Conservation (phyloP, 2,113 vertebrate genomes). For the Oceanodroma tethys region DNA sequence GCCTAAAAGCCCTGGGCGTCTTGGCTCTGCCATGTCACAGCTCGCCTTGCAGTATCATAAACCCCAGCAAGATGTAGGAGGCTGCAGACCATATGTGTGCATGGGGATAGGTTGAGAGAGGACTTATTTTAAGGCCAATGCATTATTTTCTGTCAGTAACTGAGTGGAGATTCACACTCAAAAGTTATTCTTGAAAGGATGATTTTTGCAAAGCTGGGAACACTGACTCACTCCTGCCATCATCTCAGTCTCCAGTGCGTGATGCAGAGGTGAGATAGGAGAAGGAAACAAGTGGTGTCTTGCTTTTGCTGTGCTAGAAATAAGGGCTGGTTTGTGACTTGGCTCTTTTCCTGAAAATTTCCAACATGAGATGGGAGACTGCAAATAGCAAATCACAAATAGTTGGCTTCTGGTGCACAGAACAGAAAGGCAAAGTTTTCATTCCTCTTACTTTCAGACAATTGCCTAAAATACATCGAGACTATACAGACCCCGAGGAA, state of each 20-base stretch:
- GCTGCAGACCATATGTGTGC: not conserved
- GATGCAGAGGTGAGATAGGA: not conserved
- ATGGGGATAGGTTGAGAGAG: not conserved
- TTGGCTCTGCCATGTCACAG: not conserved
- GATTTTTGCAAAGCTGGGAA: not conserved
- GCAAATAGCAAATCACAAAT: not conserved
- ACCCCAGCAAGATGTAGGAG: not conserved
- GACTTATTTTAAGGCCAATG: not conserved
- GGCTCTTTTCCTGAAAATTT: not conserved
- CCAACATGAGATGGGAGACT: not conserved
- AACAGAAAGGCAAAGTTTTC: not conserved
- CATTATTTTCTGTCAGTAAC: not conserved
- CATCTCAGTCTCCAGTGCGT: not conserved
- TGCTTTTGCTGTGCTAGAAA: not conserved
- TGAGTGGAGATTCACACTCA: not conserved
- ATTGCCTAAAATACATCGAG: not conserved
- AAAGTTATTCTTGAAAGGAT: not conserved
- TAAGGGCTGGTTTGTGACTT: not conserved
- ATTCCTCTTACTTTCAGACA: not conserved
- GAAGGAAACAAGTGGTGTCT: not conserved
- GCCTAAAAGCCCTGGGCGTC: not conserved
- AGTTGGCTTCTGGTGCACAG: not conserved
- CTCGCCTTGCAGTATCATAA: not conserved
- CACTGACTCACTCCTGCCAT: not conserved
- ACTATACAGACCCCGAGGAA: not conserved